Evolutionary conservation across 2,113 vertebrate genomes (phyloP).

Genomic region (Cephalopholis sonnerati): DNA sequence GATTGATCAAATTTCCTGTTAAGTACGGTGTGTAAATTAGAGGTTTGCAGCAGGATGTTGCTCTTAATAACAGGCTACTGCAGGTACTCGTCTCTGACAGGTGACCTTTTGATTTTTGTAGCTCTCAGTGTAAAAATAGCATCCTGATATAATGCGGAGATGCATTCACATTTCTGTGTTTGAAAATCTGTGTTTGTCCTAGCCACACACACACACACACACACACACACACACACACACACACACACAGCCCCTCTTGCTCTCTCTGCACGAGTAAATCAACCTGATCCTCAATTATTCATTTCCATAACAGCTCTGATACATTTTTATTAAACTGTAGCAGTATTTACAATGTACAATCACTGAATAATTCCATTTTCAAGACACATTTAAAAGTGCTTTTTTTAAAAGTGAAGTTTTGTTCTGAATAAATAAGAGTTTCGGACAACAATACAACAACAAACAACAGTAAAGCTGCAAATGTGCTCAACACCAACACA

Average conservation of each 20-base stretch:
- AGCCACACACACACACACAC: not conserved
- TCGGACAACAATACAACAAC: constrained; percentile 71
- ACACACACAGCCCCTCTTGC: not conserved
- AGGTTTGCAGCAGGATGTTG: constrained; percentile 54
- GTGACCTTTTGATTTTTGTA: constrained; percentile 42
- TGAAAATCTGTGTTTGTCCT: not conserved
- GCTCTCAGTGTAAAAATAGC: constrained; percentile 23
- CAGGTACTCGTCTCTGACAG: constrained; percentile 39
- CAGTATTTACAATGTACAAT: constrained; percentile 92
- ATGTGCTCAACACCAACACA: constrained; percentile 60
- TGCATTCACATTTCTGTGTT: not conserved
- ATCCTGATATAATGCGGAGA: not conserved
- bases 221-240: not conserved
- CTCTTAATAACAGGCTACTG: constrained; percentile 46
- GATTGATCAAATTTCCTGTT: constrained; percentile 61
- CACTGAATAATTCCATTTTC: constrained; percentile 90
- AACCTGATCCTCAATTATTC: constrained; percentile 24
- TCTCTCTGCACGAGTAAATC: constrained; percentile 11
- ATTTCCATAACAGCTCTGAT: constrained; percentile 56
- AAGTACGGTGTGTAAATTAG: constrained; percentile 54
- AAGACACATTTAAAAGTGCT: constrained; percentile 98
- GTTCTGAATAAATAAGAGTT: constrained; percentile 96
- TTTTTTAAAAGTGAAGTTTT: constrained; percentile 87
- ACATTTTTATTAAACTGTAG: constrained; percentile 77
- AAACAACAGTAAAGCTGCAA: constrained; percentile 65